Evolutionary conservation across 2,888 invertebrate species (phyloP), one percentile per base, ranked within the genome.

Genomic region (Euphydryas editha): DNA sequence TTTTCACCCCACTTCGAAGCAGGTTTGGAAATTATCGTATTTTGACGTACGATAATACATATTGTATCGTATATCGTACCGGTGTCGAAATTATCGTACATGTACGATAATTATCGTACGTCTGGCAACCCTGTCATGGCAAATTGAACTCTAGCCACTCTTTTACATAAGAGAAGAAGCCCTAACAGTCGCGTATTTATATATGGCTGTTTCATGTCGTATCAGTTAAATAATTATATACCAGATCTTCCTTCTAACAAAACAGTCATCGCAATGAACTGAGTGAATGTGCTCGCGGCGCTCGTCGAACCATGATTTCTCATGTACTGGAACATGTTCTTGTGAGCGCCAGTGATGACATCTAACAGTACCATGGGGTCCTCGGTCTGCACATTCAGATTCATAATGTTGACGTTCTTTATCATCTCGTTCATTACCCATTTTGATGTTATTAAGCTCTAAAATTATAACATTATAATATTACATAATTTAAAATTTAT

Each of bases 191-290:
- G n/a, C n/a, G n/a, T n/a, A n/a, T n/a, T n/a, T n/a, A n/a, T n/a
- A n/a, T n/a, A n/a, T n/a, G n/a, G n/a, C n/a, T 30, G 30, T 1
- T 30, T 13, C 6, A 18, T 18, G 5, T n/a, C 18, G 2, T 18
- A 8, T 20, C 72, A 65, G 21, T 24, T 15, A 17, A 37, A 21
- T 15, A 11, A 46, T 17, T n/a, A 36, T 24, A 3, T 75, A 93
- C 94, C 93, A 70, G 87, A 72, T 54, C 83, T 82, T 36, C 93
- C 92, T 75, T 94, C 94, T 24, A 93, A 74, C 37, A 95, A 78
- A 10, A 94, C 79, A 21, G 80, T 82, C 92, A 95, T 93, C 0
- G 93, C 88, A 0, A 95, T 76, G 6, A 94, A 82, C 78, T 95
- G 94, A 60, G 91, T 93, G 63, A 88, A 83, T 0, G 94, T 84